phyloP scores from a whole-genome alignment of 2,113 vertebrate species.

The Gadus chalcogrammus region DNA sequence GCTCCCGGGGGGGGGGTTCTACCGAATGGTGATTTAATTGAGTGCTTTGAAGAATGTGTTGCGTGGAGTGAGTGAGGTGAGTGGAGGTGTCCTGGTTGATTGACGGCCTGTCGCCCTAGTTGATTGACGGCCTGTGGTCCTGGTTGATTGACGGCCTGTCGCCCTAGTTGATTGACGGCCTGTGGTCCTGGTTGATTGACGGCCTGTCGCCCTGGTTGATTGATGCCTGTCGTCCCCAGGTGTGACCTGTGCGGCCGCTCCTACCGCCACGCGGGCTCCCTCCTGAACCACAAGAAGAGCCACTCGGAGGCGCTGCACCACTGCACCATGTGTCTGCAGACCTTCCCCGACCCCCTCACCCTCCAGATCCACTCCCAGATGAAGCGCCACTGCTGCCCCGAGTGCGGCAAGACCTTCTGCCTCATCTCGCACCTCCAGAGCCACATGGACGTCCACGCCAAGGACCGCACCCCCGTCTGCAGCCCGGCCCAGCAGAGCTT shows the following conservation, averaged over 20 bases:
- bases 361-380: constrained; percentile 78
- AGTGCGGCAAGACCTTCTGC: constrained; percentile 79
- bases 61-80: too few relatives aligned
- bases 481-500: constrained; percentile 51
- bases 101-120: too few relatives aligned
- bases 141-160: too few relatives aligned
- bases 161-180: too few relatives aligned
- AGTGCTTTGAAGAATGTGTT: too few relatives aligned
- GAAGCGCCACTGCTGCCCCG: constrained; percentile 75
- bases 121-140: too few relatives aligned
- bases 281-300: constrained; percentile 82
- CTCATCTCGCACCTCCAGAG: constrained; percentile 72
- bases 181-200: too few relatives aligned
- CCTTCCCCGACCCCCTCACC: constrained; percentile 73
- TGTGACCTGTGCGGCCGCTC: constrained; percentile 83
- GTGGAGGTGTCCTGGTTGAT: too few relatives aligned
- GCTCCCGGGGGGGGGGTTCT: too few relatives aligned
- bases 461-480: constrained; percentile 73
- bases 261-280: constrained; percentile 79
- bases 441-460: constrained; percentile 73
- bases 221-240: constrained; percentile 48
- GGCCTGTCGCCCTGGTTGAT: too few relatives aligned
- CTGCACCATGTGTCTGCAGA: constrained; percentile 78
- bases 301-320: constrained; percentile 77
- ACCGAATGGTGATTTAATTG: too few relatives aligned